phyloP scores from a whole-genome alignment of 2,888 invertebrate genomes.

The Psylliodes chrysocephalus region DNA sequence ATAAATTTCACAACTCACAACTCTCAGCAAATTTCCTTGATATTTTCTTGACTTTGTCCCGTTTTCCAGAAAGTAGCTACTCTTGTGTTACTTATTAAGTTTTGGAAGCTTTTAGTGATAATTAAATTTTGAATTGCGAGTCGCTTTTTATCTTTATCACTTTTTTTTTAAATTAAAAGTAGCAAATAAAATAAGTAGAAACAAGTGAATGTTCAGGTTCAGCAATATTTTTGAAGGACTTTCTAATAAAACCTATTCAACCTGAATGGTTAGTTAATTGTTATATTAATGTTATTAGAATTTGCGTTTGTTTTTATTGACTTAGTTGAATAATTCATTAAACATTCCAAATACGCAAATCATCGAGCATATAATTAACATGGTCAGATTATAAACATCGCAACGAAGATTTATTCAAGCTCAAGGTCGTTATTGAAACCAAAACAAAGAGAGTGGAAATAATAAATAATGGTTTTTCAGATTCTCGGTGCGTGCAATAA shows the following conservation, averaged over 20 bases:
- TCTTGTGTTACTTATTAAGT: too few relatives aligned
- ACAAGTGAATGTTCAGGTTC: too few relatives aligned
- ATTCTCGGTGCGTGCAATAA: not conserved
- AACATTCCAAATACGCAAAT: not conserved
- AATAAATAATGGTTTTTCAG: not conserved
- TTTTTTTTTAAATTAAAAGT: too few relatives aligned
- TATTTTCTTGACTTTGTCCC: too few relatives aligned
- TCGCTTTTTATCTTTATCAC: too few relatives aligned
- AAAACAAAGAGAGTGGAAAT: not conserved
- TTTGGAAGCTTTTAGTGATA: too few relatives aligned
- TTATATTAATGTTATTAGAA: not conserved
- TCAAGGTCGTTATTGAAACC: slow-evolving; percentile 1
- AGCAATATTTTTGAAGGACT: too few relatives aligned
- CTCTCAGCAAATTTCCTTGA: too few relatives aligned
- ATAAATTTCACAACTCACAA: too few relatives aligned
- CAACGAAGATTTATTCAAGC: slow-evolving; percentile 1
- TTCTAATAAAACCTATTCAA: not conserved
- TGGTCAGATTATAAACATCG: not conserved
- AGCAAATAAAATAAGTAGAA: too few relatives aligned
- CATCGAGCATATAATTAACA: slow-evolving; percentile 2
- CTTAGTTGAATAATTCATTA: slow-evolving; percentile 8
- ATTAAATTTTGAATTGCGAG: too few relatives aligned
- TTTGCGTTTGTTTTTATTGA: slow-evolving; percentile 6
- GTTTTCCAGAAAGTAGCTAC: too few relatives aligned
- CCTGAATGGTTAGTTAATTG: not conserved